These are phyloP conservation scores for Syngnathus typhle DNA, from an alignment of 2,113 vertebrate species.

Conservation along the genomic window DNA sequence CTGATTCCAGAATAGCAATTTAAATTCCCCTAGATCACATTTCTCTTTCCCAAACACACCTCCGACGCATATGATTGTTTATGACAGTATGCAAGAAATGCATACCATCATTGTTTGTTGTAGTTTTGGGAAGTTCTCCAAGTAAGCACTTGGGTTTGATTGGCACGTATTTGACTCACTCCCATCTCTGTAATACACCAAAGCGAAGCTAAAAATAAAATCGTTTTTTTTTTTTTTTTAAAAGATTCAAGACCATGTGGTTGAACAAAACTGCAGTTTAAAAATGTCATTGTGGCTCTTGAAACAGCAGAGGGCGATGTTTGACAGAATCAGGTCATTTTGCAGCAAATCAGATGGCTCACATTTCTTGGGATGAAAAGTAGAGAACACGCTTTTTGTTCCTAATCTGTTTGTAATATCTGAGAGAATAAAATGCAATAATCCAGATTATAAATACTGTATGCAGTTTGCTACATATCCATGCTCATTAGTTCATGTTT, in stretches of 20 bases:
- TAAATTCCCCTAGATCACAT: slow-evolving; percentile 15
- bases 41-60: slow-evolving; percentile 9
- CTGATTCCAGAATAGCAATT: slow-evolving; percentile 14
- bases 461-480: slow-evolving; percentile 8
- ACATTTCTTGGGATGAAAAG: slow-evolving; percentile 46
- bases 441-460: slow-evolving; percentile 13
- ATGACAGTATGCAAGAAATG: slow-evolving; percentile 14
- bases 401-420: slow-evolving; percentile 23
- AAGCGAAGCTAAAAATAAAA: too few species aligned
- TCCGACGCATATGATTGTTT: slow-evolving; percentile 1
- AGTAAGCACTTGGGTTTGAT: not conserved
- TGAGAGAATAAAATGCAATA: slow-evolving; percentile 4
- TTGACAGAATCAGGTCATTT: slow-evolving; percentile 25
- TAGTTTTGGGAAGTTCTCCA: not conserved
- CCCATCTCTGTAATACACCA: too few species aligned
- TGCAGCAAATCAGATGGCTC: slow-evolving; percentile 57
- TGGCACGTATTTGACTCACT: too few species aligned
- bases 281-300: not conserved
- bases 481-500: not conserved
- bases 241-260: too few species aligned
- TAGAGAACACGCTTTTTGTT: slow-evolving; percentile 26
- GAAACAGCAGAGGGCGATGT: slow-evolving; percentile 51
- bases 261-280: too few species aligned
- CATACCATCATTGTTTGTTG: not conserved
- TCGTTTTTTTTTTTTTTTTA: too few species aligned